Percentiles rank a stretch among this genome's conserved stretches.
phyloP scores from a whole-genome alignment of 2,797 vertebrate species.

The Crax fasciolata region DNA sequence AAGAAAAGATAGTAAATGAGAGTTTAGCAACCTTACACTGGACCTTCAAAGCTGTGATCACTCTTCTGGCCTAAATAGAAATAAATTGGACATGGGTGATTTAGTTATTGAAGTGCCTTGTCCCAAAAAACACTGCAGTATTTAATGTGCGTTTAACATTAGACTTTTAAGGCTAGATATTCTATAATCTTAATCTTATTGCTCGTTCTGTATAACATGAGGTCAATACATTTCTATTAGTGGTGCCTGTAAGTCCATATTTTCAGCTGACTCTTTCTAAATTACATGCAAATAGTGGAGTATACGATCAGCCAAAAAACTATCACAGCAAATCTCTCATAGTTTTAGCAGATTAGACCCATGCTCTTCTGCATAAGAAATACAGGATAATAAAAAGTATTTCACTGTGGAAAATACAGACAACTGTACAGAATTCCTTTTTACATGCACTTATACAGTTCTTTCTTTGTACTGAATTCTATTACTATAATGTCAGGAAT shows the following conservation, averaged over 20 bases:
- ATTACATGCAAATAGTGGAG: not conserved
- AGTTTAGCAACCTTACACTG: not conserved
- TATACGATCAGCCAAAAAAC: not conserved
- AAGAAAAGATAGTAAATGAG: not conserved
- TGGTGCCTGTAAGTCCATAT: not conserved
- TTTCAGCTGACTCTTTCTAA: not conserved
- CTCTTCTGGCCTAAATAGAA: not conserved
- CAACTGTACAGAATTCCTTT: constrained; percentile 31
- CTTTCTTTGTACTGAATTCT: constrained; percentile 46
- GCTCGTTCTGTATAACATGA: not conserved
- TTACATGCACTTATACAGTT: not conserved
- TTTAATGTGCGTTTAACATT: not conserved
- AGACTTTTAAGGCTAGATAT: not conserved
- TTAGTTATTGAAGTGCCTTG: not conserved
- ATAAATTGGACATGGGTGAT: not conserved
- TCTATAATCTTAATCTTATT: not conserved
- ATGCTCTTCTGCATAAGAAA: not conserved
- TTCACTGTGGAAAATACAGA: constrained; percentile 4
- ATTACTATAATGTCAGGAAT: constrained; percentile 39
- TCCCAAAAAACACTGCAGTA: not conserved
- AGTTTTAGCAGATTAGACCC: not conserved
- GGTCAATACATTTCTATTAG: not conserved
- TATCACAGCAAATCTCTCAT: not conserved
- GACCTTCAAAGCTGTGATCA: not conserved
- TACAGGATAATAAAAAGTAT: constrained; percentile 9